Conservation (phyloP, 2,888 invertebrate species). For the Neuroscelio doddi region DNA sequence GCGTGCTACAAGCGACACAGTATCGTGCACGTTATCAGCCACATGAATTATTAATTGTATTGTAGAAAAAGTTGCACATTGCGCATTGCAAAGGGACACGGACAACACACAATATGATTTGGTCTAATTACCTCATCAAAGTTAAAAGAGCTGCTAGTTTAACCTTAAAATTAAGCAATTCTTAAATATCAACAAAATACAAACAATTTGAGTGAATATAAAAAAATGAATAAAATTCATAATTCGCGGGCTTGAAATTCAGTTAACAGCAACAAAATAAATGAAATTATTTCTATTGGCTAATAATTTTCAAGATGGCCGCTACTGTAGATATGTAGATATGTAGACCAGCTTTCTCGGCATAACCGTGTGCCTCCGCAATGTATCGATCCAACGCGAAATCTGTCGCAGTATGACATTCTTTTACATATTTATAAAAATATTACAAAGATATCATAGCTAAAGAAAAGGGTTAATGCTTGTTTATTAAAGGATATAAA, state of each 20-base stretch:
- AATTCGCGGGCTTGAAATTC: no score
- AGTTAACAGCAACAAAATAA: no score
- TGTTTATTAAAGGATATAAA: no score
- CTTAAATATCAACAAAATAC: no score
- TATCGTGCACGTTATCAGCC: slow-evolving; percentile 42
- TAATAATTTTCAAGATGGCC: slow-evolving; percentile 23
- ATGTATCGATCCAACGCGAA: slow-evolving; percentile 65
- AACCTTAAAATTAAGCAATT: no score
- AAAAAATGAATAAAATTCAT: no score
- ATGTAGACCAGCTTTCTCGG: slow-evolving; percentile 25
- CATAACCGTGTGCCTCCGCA: slow-evolving; percentile 38
- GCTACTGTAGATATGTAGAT: slow-evolving; percentile 20
- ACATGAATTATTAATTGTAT: slow-evolving; percentile 55
- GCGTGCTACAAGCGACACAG: slow-evolving; percentile 21
- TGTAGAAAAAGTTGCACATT: neutral
- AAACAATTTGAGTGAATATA: no score
- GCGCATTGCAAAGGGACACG: no score
- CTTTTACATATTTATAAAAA: slow-evolving; percentile 28
- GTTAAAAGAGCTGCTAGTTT: no score
- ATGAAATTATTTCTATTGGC: no score
- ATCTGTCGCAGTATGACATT: slow-evolving; percentile 65
- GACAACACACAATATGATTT: no score
- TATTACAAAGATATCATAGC: neutral
- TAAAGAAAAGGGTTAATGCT: neutral
- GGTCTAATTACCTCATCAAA: no score